Conservation (phyloP, 2,113 vertebrate genomes). For the Aspiorhynchus laticeps region DNA sequence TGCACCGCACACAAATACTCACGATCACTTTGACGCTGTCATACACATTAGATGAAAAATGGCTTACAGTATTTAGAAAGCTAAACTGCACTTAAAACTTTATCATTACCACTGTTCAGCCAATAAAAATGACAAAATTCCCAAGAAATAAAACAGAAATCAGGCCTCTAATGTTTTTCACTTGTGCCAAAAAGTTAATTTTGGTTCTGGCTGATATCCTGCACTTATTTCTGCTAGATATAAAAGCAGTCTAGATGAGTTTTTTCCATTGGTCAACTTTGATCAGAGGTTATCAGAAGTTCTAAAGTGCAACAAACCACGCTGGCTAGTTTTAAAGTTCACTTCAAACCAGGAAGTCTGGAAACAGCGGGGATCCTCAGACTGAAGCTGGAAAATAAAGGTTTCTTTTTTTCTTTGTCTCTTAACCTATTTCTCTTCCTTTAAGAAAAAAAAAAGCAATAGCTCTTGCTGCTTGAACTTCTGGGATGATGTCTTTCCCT, state of each 20-base stretch:
- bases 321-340: conserved; percentile 58
- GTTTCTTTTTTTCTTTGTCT: conserved; percentile 35
- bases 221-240: neutral
- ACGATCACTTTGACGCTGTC: neutral
- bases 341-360: conserved; percentile 54
- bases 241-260: neutral
- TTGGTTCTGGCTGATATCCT: neutral
- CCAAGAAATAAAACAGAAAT: neutral
- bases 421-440: conserved; percentile 54
- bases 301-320: conserved; percentile 41
- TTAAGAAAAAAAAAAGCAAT: conserved; percentile 43
- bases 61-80: neutral
- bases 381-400: conserved; percentile 42
- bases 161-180: neutral
- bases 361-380: conserved; percentile 52
- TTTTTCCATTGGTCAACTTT: conserved; percentile 4
- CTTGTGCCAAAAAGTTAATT: neutral
- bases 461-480: conserved; percentile 39
- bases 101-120: neutral
- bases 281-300: conserved; percentile 51
- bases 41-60: neutral
- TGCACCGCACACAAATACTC: neutral
- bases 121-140: neutral
- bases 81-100: neutral
- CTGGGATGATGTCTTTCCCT: conserved; percentile 55